Evolutionary conservation across 2,113 vertebrate species (phyloP).

Genomic region (Sphyrna mokarran): DNA sequence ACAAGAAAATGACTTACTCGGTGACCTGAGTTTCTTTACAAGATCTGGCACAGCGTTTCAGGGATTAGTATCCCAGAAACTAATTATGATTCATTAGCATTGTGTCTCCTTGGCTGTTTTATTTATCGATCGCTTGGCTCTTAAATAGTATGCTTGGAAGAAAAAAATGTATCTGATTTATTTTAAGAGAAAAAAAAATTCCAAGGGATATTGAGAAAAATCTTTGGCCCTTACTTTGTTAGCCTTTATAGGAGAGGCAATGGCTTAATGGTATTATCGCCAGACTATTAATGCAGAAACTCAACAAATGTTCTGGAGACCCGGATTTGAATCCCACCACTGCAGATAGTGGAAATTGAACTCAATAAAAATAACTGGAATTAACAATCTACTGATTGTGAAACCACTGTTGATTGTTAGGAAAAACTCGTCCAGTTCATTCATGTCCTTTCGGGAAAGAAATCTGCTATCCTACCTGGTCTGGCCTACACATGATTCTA

Average conservation of each 20-base stretch:
- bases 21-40: neutral
- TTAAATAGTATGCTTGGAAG: neutral
- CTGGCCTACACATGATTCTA: too few species aligned
- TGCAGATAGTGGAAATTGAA: too few species aligned
- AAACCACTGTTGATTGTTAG: too few species aligned
- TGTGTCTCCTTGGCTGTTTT: neutral
- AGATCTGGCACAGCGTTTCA: neutral
- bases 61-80: neutral
- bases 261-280: too few species aligned
- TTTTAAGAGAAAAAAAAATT: neutral
- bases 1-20: neutral
- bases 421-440: too few species aligned
- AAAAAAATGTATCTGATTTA: neutral
- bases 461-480: too few species aligned
- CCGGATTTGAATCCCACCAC: too few species aligned
- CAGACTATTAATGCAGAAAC: too few species aligned
- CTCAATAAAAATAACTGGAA: too few species aligned
- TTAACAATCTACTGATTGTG: too few species aligned
- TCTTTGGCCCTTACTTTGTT: neutral
- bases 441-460: too few species aligned
- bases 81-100: neutral
- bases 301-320: too few species aligned
- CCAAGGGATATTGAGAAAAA: neutral
- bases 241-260: neutral
- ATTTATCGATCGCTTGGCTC: neutral